Base-by-base conservation (phyloP, 2,113 vertebrate genomes). In the Himantopus leucocephalus region DNA sequence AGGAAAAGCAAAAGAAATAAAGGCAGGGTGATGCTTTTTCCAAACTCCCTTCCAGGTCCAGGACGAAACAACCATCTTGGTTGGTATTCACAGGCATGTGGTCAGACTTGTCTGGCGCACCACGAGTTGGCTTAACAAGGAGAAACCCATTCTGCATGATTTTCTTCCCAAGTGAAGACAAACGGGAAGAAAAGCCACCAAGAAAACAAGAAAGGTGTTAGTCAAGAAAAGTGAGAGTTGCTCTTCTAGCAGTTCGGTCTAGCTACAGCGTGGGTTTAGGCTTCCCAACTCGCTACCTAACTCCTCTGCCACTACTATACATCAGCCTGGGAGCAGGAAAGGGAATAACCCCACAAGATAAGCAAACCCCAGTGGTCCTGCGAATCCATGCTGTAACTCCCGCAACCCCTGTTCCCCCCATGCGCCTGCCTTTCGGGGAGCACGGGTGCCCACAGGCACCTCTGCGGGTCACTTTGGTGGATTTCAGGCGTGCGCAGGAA, bases 381-480 rank as follows among this genome's bases (percentile, higher is more conserved):
- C 14, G 6, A 55, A 45, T 41, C n/a, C 32, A 43, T 90, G 34
- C 39, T 41, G 10, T 48, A 83, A 41, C 21, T 77, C 43, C 32
- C 91, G 47, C 15, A 16, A 23, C 12, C 66, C 55, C 39, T 37
- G 43, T 20, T 72, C 23, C 27, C 8, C 0, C 15, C 2, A 1
- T 19, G n/a, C 2, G 4, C 9, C 24, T 41, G 12, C 30, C n/a
- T 85, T 22, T 67, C 0, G 0, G 47, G 39, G 21, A 55, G 22
- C 1, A 1, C 0, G 3, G 9, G 9, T 23, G 10, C 22, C 47
- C 14, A 2, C 21, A 26, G 29, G 21, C 23, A 64, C 26, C 23
- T 32, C 73, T 37, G 0, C 1, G 1, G 14, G 12, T 67, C 41
- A 5, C 58, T 50, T 75, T 24, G 24, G 22, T 59, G 58, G 32